Evolutionary conservation across 92 coral and sea anemone species (phyloP).

Genomic region (Desmophyllum pertusum): DNA sequence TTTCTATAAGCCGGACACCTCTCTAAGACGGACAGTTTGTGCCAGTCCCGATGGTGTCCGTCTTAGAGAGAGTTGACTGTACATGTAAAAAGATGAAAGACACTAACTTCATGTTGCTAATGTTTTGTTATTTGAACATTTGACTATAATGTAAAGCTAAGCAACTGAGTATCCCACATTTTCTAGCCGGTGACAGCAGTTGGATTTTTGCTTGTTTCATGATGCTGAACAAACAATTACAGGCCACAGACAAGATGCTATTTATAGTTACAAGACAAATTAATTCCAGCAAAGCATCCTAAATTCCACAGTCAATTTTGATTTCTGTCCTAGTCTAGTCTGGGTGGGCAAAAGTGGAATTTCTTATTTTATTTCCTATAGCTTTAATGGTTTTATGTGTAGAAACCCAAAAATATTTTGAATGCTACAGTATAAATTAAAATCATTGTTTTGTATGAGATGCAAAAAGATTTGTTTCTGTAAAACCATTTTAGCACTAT

Average conservation of each 20-base stretch:
- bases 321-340: background rate
- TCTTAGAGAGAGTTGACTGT: no score
- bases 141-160: no score
- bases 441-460: background rate
- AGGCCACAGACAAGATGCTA: background rate
- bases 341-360: background rate
- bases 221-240: background rate
- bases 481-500: no score
- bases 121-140: no score
- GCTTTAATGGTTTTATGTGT: no score
- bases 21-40: no score
- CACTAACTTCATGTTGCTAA: no score
- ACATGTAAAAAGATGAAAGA: no score
- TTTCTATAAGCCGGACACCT: no score
- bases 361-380: background rate
- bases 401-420: background rate
- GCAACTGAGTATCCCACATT: no score
- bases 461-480: background rate
- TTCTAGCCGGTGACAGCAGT: background rate
- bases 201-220: no score
- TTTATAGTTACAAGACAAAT: background rate
- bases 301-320: background rate
- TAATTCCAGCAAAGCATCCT: background rate
- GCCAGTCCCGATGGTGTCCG: no score
- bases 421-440: background rate